Percentiles rank a stretch among this genome's conserved stretches.
These are phyloP conservation scores for Pantherophis guttatus DNA, from an alignment of 2,113 vertebrate genomes.

Conservation along the genomic window DNA sequence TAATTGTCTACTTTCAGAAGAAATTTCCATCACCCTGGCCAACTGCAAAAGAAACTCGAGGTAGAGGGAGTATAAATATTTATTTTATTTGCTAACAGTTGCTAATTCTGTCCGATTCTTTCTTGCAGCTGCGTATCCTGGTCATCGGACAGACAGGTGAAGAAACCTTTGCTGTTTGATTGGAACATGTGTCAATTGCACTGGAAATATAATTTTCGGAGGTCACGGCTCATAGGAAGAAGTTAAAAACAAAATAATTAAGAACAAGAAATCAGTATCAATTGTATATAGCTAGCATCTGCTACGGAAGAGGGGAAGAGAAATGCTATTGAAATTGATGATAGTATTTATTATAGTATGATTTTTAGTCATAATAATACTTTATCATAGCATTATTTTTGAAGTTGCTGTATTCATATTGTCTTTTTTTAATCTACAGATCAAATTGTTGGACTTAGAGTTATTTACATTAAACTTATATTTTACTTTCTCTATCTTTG, in stretches of 20 bases:
- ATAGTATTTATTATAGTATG: background rate
- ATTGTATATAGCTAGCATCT: constrained; percentile 11
- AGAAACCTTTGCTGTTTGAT: background rate
- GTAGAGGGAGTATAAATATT: background rate
- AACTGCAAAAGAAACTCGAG: background rate
- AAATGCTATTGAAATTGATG: constrained; percentile 9
- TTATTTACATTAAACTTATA: constrained; percentile 58
- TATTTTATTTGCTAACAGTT: background rate
- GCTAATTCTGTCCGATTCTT: background rate
- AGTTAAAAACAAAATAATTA: constrained; percentile 30
- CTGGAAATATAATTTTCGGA: constrained; percentile 4
- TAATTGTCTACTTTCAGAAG: background rate
- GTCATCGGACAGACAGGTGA: background rate
- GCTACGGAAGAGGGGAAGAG: constrained; percentile 20
- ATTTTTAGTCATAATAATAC: too few species aligned
- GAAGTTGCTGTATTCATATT: constrained; percentile 24
- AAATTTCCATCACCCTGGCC: background rate
- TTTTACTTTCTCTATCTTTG: constrained; percentile 61
- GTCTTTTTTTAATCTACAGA: constrained; percentile 37
- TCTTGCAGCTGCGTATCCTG: background rate
- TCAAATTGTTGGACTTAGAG: constrained; percentile 55
- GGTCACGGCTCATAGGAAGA: constrained; percentile 19
- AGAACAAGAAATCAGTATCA: constrained; percentile 35
- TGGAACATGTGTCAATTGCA: background rate
- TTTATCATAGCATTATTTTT: constrained; percentile 5